Evolutionary conservation across 2,888 invertebrate genomes (phyloP), one percentile per base, ranked within the genome.

Genomic region (Bellardia pandia): DNA sequence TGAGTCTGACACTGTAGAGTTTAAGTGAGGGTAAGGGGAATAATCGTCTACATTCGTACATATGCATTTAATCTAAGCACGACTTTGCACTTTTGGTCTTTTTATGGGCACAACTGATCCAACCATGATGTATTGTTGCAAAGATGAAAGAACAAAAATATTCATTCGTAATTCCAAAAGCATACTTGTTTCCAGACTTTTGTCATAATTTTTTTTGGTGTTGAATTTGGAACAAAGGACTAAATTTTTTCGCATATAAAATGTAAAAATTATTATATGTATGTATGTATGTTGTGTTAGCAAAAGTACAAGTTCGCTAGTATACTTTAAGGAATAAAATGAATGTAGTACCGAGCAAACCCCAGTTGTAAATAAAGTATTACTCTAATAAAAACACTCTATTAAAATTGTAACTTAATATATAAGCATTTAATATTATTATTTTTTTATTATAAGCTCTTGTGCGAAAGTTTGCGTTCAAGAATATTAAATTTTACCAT

Each of bases 51-150:
- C 37, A 68, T 2, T 6, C 37, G 16, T 37, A 16, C 60, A 48
- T 37, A n/a, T 71, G 30, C 6, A 58, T 76, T 75, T 64, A 42
- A 40, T 48, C 53, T 45, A 48, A 80, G 66, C 76, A 84, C 74
- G 80, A 76, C 58, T 80, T 79, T 64, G 76, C 68, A 74, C 77
- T 84, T 66, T 81, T 74, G 51, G 3, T 11, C 37, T 74, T 56
- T 77, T 74, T 62, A 75, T 69, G 37, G 68, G 11, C 23, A 60
- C 48, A 79, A 68, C 81, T 60, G 68, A 33, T 64, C 45, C 60
- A 62, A 56, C 69, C 78, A 79, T 86, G 78, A 86, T 82, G 69
- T 68, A 86, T 82, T 82, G 53, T 53, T 64, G 37, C 58, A 80
- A 80, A 66, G 37, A 56, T 66, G 13, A 74, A 77, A 85, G 14